These are phyloP conservation scores for Urophycis tenuis DNA, from an alignment of 2,797 vertebrate species.

Conservation along the genomic window DNA sequence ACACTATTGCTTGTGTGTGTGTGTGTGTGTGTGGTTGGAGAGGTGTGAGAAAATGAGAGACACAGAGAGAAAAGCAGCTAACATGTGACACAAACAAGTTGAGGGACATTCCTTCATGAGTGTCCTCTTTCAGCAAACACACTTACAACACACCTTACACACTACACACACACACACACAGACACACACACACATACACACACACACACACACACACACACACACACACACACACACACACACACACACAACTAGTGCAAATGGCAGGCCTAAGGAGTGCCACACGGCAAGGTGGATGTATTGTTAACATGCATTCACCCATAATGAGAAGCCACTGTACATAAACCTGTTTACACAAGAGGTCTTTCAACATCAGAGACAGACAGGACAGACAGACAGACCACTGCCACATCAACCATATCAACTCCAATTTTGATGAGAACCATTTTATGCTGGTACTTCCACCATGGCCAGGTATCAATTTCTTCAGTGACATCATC, in stretches of 20 bases:
- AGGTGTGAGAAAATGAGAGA: background rate
- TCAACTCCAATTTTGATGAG: too few relatives aligned
- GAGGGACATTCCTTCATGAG: background rate
- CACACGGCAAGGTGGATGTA: background rate
- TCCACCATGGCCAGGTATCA: background rate
- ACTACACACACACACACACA: background rate
- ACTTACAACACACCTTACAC: background rate
- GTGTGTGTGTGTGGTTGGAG: background rate
- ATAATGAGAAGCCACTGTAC: background rate
- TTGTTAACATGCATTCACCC: background rate
- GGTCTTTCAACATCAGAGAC: background rate
- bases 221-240: background rate
- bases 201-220: background rate
- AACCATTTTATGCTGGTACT: background rate
- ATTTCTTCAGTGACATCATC: constrained; percentile 2
- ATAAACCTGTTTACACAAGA: background rate
- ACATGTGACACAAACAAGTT: background rate
- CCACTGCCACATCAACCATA: too few relatives aligned
- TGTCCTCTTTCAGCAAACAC: background rate
- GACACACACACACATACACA: too few relatives aligned
- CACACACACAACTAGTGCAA: background rate
- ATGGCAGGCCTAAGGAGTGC: background rate
- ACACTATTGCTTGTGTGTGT: constrained; percentile 4
- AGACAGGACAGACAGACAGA: background rate
- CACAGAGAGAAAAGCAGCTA: background rate